Evolutionary conservation across 2,113 vertebrate species (phyloP).

Genomic region (Nesogale talazaci): DNA sequence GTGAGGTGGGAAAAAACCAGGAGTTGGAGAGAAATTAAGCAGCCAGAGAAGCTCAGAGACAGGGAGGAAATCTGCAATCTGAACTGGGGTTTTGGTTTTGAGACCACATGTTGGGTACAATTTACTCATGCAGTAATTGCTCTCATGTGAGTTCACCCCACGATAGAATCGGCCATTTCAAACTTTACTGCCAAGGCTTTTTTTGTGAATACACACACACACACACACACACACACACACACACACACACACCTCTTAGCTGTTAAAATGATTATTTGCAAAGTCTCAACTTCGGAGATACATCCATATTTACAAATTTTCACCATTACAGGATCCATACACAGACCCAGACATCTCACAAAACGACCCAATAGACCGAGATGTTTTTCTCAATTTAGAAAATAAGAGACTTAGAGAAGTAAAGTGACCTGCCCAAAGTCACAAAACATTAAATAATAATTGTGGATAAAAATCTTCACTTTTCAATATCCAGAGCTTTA

Average conservation of each 20-base stretch:
- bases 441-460: neutral
- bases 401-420: neutral
- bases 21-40: constrained; percentile 45
- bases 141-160: neutral
- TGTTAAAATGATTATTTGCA: constrained; percentile 8
- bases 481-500: constrained; percentile 25
- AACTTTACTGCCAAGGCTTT: neutral
- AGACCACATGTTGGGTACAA: constrained; percentile 5
- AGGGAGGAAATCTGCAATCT: neutral
- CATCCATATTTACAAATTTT: neutral
- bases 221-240: too few relatives aligned
- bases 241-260: too few relatives aligned
- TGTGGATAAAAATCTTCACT: neutral
- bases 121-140: constrained; percentile 41
- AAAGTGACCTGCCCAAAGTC: constrained; percentile 1
- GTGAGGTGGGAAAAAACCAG: neutral
- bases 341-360: neutral
- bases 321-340: neutral
- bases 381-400: constrained; percentile 21
- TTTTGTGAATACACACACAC: neutral
- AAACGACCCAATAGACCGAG: neutral
- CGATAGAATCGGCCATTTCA: neutral
- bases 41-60: constrained; percentile 56
- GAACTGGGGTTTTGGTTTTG: constrained; percentile 31
- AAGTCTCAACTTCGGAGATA: constrained; percentile 1